Evolutionary conservation across 2,113 vertebrate genomes (phyloP), one percentile per base, ranked within the genome.

Genomic region (Arizona elegans): DNA sequence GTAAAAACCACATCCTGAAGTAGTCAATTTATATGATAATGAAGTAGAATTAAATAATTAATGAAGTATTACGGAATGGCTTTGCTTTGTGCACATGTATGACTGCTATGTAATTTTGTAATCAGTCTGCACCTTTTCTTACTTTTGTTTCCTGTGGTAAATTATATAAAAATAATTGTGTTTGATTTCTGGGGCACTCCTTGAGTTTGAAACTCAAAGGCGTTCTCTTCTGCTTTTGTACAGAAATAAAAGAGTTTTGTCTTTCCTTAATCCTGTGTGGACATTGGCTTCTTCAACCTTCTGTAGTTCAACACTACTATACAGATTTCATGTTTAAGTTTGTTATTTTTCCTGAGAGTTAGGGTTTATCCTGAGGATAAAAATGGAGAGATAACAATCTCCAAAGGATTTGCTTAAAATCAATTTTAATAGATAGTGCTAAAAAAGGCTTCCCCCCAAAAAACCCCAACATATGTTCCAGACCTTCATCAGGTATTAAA

Each of bases 361-460:
- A 50, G 47, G 47, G 47, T 50, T 50, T 50, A 50, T 97, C 96
- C 92, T 93, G 81, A 96, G 96, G 91, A 93, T 56, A 9, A 0
- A 0, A 24, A 53, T 21, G 59, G 93, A 95, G 92, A 65, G 86
- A 94, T 92, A 95, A 95, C 94, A 23, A 94, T 94, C 94, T 97
- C 93, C 92, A 91, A 95, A 91, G 95, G 75, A 97, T 96, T 87
- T 91, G 94, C 96, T 95, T 95, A 58, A 95, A 97, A 96, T 96
- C 96, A 94, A 97, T 97, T 96, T 96, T 97, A 96, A 97, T 95
- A 96, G 93, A 96, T 93, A 94, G 92, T 96, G 97, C 97, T 95
- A 97, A 96, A 94, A 95, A 93, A 93, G 93, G 95, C 94, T 97
- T 95, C 95, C 94, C 94, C 93, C 29, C 13, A 2, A 97, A 97